Conservation (phyloP, 2,888 invertebrate genomes). For the Allophyes oxyacanthae region DNA sequence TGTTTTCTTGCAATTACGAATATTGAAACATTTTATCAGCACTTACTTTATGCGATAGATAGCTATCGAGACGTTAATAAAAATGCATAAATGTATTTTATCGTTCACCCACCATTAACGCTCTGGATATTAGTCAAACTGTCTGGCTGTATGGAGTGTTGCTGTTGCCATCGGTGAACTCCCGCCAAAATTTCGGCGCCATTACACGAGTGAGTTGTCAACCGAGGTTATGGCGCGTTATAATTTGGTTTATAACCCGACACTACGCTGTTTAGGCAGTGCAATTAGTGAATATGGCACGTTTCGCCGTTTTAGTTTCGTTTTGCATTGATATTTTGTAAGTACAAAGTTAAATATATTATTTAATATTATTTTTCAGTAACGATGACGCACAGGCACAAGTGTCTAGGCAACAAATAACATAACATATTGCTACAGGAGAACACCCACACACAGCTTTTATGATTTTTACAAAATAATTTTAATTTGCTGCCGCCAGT, state of each 20-base stretch:
- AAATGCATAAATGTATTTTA: conserved; percentile 81
- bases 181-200: conserved; percentile 84
- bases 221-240: conserved; percentile 86
- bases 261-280: conserved; percentile 77
- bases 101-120: conserved; percentile 82
- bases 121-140: conserved; percentile 72
- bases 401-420: too few species aligned
- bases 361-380: too few species aligned
- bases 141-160: conserved; percentile 71
- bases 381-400: too few species aligned
- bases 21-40: conserved; percentile 28
- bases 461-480: too few species aligned
- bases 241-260: conserved; percentile 88
- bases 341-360: too few species aligned
- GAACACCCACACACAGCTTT: too few species aligned
- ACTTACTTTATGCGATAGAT: conserved; percentile 3
- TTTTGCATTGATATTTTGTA: not conserved
- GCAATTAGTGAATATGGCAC: conserved; percentile 69
- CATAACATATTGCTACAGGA: too few species aligned
- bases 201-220: conserved; percentile 87
- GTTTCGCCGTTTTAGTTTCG: conserved; percentile 10
- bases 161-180: conserved; percentile 64
- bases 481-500: too few species aligned
- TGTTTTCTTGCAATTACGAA: conserved; percentile 22
- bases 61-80: conserved; percentile 64